These are phyloP conservation scores for Tinamus guttatus DNA, from an alignment of 2,113 vertebrate species.

Conservation along the genomic window DNA sequence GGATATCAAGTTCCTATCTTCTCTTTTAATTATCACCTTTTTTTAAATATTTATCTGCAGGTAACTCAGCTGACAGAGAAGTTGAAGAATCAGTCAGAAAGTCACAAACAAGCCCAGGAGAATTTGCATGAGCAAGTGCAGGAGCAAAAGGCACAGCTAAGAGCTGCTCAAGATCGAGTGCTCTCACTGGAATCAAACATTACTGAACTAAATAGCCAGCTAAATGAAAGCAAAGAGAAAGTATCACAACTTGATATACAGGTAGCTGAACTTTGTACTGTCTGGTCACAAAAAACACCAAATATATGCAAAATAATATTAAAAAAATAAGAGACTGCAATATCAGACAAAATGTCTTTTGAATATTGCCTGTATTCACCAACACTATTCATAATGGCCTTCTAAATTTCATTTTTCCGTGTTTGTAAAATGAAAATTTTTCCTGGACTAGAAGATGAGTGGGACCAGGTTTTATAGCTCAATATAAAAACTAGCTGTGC, in stretches of 20 bases:
- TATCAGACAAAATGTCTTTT: neutral
- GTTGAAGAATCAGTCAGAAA: constrained; percentile 97
- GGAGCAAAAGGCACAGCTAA: constrained; percentile 92
- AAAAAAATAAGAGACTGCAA: neutral
- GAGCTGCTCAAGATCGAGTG: constrained; percentile 90
- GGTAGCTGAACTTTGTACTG: constrained; percentile 73
- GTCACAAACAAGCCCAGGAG: constrained; percentile 97
- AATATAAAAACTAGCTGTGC: neutral
- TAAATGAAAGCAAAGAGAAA: constrained; percentile 93
- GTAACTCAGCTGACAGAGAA: constrained; percentile 93
- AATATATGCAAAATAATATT: neutral
- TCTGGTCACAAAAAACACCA: neutral
- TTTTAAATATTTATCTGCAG: constrained; percentile 73
- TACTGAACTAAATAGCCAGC: constrained; percentile 86
- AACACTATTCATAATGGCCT: neutral
- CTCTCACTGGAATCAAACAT: constrained; percentile 87
- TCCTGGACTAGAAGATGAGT: neutral
- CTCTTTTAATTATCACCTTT: neutral
- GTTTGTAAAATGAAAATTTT: neutral
- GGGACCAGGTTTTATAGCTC: neutral
- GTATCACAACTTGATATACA: constrained; percentile 92
- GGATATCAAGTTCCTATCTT: neutral
- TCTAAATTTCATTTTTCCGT: neutral
- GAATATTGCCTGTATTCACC: neutral
- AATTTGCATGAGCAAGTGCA: constrained; percentile 96